These are phyloP conservation scores for Drosophila lutescens DNA, from an alignment of 2,888 invertebrate genomes.

Conservation along the genomic window DNA sequence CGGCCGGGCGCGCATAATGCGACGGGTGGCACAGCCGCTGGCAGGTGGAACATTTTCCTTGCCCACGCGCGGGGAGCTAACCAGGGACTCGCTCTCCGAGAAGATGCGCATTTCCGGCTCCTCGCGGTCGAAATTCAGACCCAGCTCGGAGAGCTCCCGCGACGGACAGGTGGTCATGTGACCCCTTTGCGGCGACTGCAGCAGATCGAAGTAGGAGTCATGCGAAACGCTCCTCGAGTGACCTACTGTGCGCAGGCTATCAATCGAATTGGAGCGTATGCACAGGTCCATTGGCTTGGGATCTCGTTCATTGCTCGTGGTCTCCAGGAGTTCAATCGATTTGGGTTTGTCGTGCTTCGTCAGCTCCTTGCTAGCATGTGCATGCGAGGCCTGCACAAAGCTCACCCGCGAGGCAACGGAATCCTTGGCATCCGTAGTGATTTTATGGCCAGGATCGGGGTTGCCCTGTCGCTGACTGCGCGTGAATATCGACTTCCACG, in stretches of 20 bases:
- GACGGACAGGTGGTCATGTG: constrained; percentile 83
- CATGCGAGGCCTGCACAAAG: constrained; percentile 78
- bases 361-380: constrained; percentile 76
- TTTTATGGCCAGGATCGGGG: constrained; percentile 61
- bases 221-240: constrained; percentile 92
- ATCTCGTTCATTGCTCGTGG: constrained; percentile 66
- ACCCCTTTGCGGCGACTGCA: constrained; percentile 84
- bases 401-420: constrained; percentile 76
- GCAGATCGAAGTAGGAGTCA: constrained; percentile 94
- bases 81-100: constrained; percentile 92
- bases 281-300: constrained; percentile 84
- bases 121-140: constrained; percentile 92
- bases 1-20: constrained; percentile 85
- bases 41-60: constrained; percentile 84
- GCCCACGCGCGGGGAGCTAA: constrained; percentile 86
- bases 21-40: constrained; percentile 81
- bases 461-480: constrained; percentile 82
- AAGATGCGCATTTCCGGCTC: constrained; percentile 94
- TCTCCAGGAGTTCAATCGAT: constrained; percentile 83
- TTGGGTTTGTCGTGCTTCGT: constrained; percentile 82
- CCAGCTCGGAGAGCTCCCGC: constrained; percentile 92
- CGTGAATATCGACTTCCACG: constrained; percentile 85
- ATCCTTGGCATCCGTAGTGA: constrained; percentile 58
- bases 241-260: constrained; percentile 84
- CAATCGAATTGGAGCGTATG: constrained; percentile 84